Conservation (phyloP, 2,113 vertebrate genomes). For the Naja naja region DNA sequence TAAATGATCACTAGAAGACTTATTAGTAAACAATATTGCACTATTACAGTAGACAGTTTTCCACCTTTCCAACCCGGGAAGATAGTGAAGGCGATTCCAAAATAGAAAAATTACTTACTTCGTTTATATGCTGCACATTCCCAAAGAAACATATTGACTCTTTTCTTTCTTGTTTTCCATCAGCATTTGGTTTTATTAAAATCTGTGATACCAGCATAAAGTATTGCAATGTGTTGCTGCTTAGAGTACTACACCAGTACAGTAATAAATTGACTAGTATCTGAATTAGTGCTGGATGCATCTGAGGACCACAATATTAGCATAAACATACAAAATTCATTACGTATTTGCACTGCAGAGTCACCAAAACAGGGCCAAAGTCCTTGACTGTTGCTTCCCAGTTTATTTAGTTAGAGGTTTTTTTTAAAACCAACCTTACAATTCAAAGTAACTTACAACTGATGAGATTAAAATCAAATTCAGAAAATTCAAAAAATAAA, state of each 20-base stretch:
- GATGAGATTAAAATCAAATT: background rate
- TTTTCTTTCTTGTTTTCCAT: background rate
- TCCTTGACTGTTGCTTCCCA: background rate
- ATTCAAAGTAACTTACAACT: background rate
- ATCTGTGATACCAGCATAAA: background rate
- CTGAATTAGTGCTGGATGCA: background rate
- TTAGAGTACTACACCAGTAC: background rate
- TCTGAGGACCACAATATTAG: background rate
- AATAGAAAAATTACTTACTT: background rate
- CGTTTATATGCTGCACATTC: background rate
- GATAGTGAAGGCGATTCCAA: background rate
- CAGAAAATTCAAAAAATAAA: background rate
- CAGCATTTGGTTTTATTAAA: background rate
- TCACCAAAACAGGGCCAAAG: background rate
- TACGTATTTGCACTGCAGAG: background rate
- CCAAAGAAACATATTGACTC: background rate
- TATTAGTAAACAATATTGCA: background rate
- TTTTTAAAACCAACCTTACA: background rate
- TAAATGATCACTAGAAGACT: background rate
- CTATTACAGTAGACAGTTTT: background rate
- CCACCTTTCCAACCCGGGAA: background rate
- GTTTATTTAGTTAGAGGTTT: background rate
- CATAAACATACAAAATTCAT: background rate
- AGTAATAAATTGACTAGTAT: background rate
- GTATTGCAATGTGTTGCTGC: background rate